Percentiles rank a stretch among this genome's conserved stretches.
These are phyloP conservation scores for Glossosoma conforme DNA, from an alignment of 1,140 invertebrate genomes.

Conservation along the genomic window DNA sequence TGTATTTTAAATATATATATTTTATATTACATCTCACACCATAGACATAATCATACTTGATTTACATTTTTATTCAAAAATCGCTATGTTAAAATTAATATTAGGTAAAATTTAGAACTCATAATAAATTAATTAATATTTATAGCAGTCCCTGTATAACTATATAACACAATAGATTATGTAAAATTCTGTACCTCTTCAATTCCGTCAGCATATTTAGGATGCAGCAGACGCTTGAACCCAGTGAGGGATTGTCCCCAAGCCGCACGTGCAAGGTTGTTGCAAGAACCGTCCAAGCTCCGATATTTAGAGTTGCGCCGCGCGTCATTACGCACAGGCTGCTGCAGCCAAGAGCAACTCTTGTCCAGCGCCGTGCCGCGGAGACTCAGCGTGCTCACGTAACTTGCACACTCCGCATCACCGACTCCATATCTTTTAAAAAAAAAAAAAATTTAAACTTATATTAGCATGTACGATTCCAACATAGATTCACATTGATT, in stretches of 20 bases:
- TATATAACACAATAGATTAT: not conserved
- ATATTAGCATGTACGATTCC: too few species aligned
- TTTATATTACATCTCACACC: too few species aligned
- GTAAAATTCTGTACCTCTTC: conserved; percentile 41
- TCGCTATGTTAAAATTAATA: not conserved
- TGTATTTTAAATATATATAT: too few species aligned
- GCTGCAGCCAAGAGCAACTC: conserved; percentile 45
- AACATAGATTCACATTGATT: too few species aligned
- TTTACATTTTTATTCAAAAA: too few species aligned
- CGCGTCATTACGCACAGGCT: conserved; percentile 42
- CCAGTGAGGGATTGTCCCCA: conserved; percentile 54
- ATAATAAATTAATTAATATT: not conserved
- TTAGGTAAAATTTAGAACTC: not conserved
- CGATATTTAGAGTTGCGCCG: conserved; percentile 51
- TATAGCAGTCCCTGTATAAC: conserved; percentile 3
- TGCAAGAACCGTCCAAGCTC: conserved; percentile 68
- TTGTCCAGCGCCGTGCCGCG: conserved; percentile 48
- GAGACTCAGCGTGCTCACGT: conserved; percentile 53
- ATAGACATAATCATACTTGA: too few species aligned
- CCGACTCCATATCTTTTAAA: conserved; percentile 48
- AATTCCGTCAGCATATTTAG: conserved; percentile 62
- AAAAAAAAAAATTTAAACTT: conserved; percentile 19
- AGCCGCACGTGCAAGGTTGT: conserved; percentile 57
- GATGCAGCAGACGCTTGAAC: conserved; percentile 58
- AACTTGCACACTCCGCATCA: conserved; percentile 54